Evolutionary conservation across 2,888 invertebrate genomes (phyloP).

Genomic region (Xestobium rufovillosum): DNA sequence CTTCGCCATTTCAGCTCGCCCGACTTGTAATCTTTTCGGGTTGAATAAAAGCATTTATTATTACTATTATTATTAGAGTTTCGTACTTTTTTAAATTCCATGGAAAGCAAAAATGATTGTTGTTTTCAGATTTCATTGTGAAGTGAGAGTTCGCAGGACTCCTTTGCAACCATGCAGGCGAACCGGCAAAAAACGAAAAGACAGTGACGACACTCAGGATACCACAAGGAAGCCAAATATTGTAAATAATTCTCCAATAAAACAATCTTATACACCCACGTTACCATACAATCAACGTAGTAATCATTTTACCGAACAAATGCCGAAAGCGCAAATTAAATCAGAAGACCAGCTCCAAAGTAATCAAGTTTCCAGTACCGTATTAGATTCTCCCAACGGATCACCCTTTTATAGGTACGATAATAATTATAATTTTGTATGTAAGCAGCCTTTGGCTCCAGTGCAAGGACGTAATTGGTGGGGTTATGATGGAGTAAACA

Average conservation of each 20-base stretch:
- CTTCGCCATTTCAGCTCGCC: too few species aligned
- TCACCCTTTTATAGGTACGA: slow-evolving; percentile 31
- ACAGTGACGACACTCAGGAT: slow-evolving; percentile 39
- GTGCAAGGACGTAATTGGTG: neutral
- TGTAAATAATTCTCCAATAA: slow-evolving; percentile 2
- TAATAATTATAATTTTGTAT: slow-evolving; percentile 23
- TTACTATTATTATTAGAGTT: too few species aligned
- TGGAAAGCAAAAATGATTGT: too few species aligned
- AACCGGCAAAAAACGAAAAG: slow-evolving; percentile 69
- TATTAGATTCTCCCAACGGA: slow-evolving; percentile 49
- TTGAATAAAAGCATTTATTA: too few species aligned
- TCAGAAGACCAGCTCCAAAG: slow-evolving; percentile 71
- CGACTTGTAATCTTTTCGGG: too few species aligned
- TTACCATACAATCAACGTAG: too few species aligned
- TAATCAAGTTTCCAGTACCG: slow-evolving; percentile 79
- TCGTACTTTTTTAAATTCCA: too few species aligned
- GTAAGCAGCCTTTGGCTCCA: slow-evolving; percentile 12
- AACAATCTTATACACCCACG: too few species aligned
- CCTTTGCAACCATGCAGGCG: slow-evolving; percentile 73
- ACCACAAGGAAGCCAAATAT: slow-evolving; percentile 22
- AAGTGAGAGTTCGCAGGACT: slow-evolving; percentile 76
- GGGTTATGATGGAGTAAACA: too few species aligned
- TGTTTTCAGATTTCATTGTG: slow-evolving; percentile 69
- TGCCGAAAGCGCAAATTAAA: neutral
- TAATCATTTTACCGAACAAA: too few species aligned